Evolutionary conservation across 64 coral and sea anemone genomes (phyloP).

Genomic region (Pocillopora damicornis): DNA sequence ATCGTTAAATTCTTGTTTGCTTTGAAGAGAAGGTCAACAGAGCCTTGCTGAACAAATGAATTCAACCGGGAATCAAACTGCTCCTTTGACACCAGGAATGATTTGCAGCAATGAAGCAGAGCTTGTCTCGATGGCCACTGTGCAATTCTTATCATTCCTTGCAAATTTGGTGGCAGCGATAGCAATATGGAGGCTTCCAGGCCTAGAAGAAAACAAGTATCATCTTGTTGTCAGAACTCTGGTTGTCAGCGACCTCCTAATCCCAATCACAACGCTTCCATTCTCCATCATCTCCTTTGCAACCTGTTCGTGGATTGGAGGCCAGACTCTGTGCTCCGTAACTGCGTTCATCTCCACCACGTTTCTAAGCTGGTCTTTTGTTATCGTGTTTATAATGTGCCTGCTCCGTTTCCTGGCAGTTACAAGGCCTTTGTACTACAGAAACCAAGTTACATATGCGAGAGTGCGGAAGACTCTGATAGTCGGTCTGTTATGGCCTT

Average conservation of each 20-base stretch:
- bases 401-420: slow-evolving; percentile 63
- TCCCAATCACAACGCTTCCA: slow-evolving; percentile 54
- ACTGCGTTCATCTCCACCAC: slow-evolving; percentile 67
- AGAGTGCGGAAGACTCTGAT: slow-evolving; percentile 43
- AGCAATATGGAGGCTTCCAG: slow-evolving; percentile 79
- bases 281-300: slow-evolving; percentile 51
- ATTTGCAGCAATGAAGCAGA: background rate
- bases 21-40: background rate
- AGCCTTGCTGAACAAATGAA: background rate
- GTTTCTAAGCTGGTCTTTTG: slow-evolving; percentile 70
- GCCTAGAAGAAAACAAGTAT: slow-evolving; percentile 61
- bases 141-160: slow-evolving; percentile 47
- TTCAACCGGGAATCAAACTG: background rate
- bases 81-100: background rate
- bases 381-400: slow-evolving; percentile 70
- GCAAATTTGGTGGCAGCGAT: slow-evolving; percentile 58
- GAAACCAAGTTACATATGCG: slow-evolving; percentile 56
- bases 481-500: slow-evolving; percentile 50
- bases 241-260: slow-evolving; percentile 53
- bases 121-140: slow-evolving; percentile 5
- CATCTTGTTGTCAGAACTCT: slow-evolving; percentile 70
- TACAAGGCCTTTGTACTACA: slow-evolving; percentile 65
- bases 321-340: slow-evolving; percentile 46
- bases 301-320: slow-evolving; percentile 55
- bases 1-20: background rate